Base-by-base conservation (phyloP, 2,113 vertebrate genomes). In the Mustela nigripes region DNA sequence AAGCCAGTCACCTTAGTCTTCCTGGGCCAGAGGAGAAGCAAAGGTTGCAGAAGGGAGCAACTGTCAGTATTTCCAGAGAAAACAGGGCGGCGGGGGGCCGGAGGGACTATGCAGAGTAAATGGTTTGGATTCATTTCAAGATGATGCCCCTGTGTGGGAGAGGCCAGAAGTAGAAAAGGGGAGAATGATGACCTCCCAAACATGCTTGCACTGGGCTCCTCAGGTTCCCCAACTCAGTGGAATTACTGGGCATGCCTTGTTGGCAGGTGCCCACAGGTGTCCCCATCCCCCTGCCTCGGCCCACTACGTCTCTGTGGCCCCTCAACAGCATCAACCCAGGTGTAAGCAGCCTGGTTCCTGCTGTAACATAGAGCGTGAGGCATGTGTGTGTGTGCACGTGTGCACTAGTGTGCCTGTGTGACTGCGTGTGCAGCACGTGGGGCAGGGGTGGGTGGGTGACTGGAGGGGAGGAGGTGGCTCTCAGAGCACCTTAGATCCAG, bases 331-430 rank as follows among this genome's bases (percentile, higher is more conserved):
- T 12, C 15, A 11, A 8, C 33, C 36, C 80, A 45, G 10, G 36
- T 14, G n/a, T 3, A 12, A 76, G 88, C 5, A 45, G 74, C 62
- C 67, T 69, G 42, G 36, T 31, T 15, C 50, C 83, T n/a, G 42
- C 22, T 5, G 7, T 21, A 45, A 82, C 42, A 45, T 2, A 28
- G 56, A 62, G 33, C 21, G 7, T 26, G 62, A 82, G 16, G 69
- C 3, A 15, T 28, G 58, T 3, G 58, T 21, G 92, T 6, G 1
- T 33, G 4, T 22, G 2, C 53, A 4, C n/a, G 1, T 45, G 24
- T 67, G 28, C 26, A 60, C 39, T 22, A 0, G 1, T 42, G 26
- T 45, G 39, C 39, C 22, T 42, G 48, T 19, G 63, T 39, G 73
- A 11, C 39, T 63, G 18, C 10, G 31, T 62, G 53, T 8, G 7